Base-by-base conservation (phyloP, 2,797 vertebrate species). In the Meda fulgida region DNA sequence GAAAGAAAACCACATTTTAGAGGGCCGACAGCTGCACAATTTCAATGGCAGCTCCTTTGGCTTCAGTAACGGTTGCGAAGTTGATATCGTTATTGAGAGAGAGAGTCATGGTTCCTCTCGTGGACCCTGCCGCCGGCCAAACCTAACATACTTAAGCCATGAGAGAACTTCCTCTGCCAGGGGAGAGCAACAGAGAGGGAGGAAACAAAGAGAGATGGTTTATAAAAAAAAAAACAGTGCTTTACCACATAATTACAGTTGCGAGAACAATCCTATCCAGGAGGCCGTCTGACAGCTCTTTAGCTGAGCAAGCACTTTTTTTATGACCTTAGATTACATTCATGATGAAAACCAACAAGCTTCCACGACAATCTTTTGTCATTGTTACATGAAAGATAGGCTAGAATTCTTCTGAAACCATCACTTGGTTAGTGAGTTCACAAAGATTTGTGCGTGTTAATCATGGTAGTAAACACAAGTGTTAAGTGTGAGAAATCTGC, bases 101-200 rank as follows among this genome's bases (percentile, higher is more conserved):
- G 16, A 75, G 67, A 63, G 55, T 58, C 76, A 84, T 80, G 36
- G n/a, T 70, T 78, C 51, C 29, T 73, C 14, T 58, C 58, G 51
- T 72, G 58, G 34, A 76, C 69, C 29, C 66, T 38, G 72, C 65
- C 36, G 83, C 53, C 66, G 89, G 92, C 87, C 90, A 85, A 89
- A 91, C 92, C 87, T 91, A 90, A 92, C 89, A 92, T 92, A 89
- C 87, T 92, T 93, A 85, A 87, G 80, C 63, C 83, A 85, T 91
- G 91, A 92, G 89, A 90, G 88, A 82, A 91, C 88, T 91, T 93
- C 91, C 90, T 86, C 81, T 67, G 40, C 36, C 46, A 78, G 65
- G 85, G 88, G 40, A 51, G 78, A 83, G 79, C 34, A 38, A 79
- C 53, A 67, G 63, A 29, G 38, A 80, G 43, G 19, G 26, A 67